These are phyloP conservation scores for Ctenomys sociabilis DNA, from an alignment of 2,113 vertebrate species.

Conservation along the genomic window DNA sequence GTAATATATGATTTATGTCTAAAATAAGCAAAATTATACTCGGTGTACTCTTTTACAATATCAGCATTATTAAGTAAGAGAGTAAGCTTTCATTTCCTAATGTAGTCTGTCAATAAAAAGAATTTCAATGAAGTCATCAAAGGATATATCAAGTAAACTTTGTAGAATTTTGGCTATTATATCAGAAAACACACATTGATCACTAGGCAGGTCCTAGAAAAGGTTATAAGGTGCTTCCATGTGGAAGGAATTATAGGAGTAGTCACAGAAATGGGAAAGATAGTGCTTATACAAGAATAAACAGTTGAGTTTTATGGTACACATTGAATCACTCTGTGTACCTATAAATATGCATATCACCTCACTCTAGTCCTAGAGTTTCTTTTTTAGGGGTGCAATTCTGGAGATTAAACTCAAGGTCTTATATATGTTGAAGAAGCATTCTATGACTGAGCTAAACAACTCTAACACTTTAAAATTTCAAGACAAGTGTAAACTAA, in stretches of 20 bases:
- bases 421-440: not conserved
- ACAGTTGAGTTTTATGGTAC: not conserved
- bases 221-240: not conserved
- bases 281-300: not conserved
- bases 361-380: not conserved
- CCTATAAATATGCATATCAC: not conserved
- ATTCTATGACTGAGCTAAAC: not conserved
- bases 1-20: not conserved
- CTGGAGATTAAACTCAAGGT: not conserved
- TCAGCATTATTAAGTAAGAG: not conserved
- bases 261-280: not conserved
- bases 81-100: not conserved
- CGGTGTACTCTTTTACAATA: not conserved
- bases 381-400: not conserved
- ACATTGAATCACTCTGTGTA: not conserved
- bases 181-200: not conserved
- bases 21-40: not conserved
- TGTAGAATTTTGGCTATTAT: not conserved
- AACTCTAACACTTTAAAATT: not conserved
- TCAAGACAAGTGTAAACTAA: not conserved
- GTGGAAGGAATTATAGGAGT: not conserved
- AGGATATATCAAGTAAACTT: not conserved
- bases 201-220: not conserved
- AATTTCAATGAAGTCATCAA: not conserved
- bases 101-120: not conserved